phyloP scores from a whole-genome alignment of 2,113 vertebrate species.

The Silurus asotus region DNA sequence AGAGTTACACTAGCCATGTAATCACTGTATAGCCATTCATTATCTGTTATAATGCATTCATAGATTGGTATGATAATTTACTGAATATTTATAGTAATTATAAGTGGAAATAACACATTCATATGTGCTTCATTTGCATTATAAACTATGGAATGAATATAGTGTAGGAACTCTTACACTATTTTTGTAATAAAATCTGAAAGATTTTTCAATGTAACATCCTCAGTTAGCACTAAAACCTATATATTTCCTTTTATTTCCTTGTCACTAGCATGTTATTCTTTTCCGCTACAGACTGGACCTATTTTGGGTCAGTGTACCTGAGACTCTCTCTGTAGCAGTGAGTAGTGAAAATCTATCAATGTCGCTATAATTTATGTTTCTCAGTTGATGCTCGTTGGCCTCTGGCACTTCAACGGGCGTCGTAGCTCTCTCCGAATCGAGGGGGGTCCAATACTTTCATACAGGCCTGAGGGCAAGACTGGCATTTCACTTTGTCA shows the following conservation, averaged over 20 bases:
- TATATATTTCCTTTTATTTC: not conserved
- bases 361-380: constrained; percentile 50
- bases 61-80: too few species aligned
- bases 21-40: too few species aligned
- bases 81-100: too few species aligned
- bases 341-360: constrained; percentile 33
- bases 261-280: not conserved
- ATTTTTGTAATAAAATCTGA: not conserved
- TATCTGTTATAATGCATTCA: too few species aligned
- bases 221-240: not conserved
- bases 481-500: constrained; percentile 35
- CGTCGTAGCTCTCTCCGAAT: not conserved
- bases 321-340: not conserved
- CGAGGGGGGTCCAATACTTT: constrained; percentile 23
- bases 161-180: not conserved
- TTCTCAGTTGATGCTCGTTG: constrained; percentile 20
- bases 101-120: too few species aligned
- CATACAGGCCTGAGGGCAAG: constrained; percentile 31
- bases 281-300: not conserved
- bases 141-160: too few species aligned
- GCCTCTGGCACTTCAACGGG: constrained; percentile 24
- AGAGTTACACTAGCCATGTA: not conserved
- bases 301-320: not conserved
- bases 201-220: not conserved
- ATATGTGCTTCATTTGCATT: too few species aligned